Percentiles rank a stretch among this genome's conserved stretches.
These are phyloP conservation scores for Sebastes vulpes DNA, from an alignment of 2,797 vertebrate genomes.

Conservation along the genomic window DNA sequence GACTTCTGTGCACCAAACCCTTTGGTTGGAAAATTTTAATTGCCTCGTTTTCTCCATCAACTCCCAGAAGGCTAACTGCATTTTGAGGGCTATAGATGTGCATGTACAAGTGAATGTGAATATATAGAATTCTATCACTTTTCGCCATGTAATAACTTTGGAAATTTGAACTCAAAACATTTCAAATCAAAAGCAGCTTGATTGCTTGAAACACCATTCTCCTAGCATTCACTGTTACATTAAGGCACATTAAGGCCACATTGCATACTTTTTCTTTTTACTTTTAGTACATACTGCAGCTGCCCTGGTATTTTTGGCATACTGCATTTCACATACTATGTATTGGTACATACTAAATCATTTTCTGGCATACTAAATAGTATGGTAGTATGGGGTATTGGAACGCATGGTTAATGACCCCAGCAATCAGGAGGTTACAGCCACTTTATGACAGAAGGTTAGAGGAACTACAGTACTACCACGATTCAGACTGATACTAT, in stretches of 20 bases:
- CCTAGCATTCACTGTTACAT: slow-evolving; percentile 27
- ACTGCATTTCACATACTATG: too few relatives aligned
- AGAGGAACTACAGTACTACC: not conserved
- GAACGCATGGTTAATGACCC: slow-evolving; percentile 9
- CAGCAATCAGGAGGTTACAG: slow-evolving; percentile 34
- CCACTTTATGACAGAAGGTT: slow-evolving; percentile 20
- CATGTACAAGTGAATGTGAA: not conserved
- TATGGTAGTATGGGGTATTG: too few relatives aligned
- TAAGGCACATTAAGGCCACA: slow-evolving; percentile 2
- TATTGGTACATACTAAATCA: too few relatives aligned
- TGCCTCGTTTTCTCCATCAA: slow-evolving; percentile 34
- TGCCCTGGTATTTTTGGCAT: too few relatives aligned
- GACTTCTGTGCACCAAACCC: slow-evolving; percentile 45
- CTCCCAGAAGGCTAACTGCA: not conserved
- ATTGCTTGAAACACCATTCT: not conserved
- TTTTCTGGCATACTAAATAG: too few relatives aligned
- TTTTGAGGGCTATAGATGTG: not conserved
- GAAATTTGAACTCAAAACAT: not conserved
- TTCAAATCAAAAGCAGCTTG: not conserved
- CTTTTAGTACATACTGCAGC: too few relatives aligned
- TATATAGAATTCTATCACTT: not conserved
- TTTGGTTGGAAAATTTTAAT: slow-evolving; percentile 26
- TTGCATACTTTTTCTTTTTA: too few relatives aligned
- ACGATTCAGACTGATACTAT: slow-evolving; percentile 9
- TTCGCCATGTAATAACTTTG: not conserved